phyloP scores from a whole-genome alignment of 1,140 invertebrate species.

The Thalassaphorura encarpata region DNA sequence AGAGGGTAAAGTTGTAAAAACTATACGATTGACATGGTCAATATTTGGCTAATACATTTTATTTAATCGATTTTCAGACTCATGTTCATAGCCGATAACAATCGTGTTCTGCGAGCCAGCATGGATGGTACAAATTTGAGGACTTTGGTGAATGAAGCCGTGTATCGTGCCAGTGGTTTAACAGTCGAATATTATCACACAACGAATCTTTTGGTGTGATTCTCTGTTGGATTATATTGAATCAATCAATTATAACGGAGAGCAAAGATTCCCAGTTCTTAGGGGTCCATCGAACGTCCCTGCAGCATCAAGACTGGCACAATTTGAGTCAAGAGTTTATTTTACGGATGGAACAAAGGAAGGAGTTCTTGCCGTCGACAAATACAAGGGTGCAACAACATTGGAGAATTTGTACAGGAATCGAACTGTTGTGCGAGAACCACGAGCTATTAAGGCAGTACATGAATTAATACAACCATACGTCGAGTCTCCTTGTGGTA shows the following conservation, averaged over 20 bases:
- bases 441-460: slow-evolving; percentile 70
- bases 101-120: slow-evolving; percentile 72
- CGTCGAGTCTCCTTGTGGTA: slow-evolving; percentile 60
- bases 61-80: slow-evolving; percentile 40
- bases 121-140: slow-evolving; percentile 79
- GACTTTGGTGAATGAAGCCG: slow-evolving; percentile 77
- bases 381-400: slow-evolving; percentile 62
- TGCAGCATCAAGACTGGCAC: slow-evolving; percentile 66
- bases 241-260: slow-evolving; percentile 88
- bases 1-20: slow-evolving; percentile 65
- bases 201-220: slow-evolving; percentile 92
- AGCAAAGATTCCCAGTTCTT: slow-evolving; percentile 62
- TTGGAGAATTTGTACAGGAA: slow-evolving; percentile 71
- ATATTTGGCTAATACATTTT: slow-evolving; percentile 4
- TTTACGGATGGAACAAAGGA: slow-evolving; percentile 96
- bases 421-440: slow-evolving; percentile 60
- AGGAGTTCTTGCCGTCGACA: slow-evolving; percentile 82
- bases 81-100: slow-evolving; percentile 91
- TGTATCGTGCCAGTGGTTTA: slow-evolving; percentile 79
- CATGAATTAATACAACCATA: slow-evolving; percentile 64
- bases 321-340: slow-evolving; percentile 85
- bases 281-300: slow-evolving; percentile 69
- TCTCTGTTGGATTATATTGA: slow-evolving; percentile 89
- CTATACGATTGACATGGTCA: no score
- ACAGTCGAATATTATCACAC: slow-evolving; percentile 74